Evolutionary conservation across 2,888 invertebrate species (phyloP).

Genomic region (Diarsia brunnea): DNA sequence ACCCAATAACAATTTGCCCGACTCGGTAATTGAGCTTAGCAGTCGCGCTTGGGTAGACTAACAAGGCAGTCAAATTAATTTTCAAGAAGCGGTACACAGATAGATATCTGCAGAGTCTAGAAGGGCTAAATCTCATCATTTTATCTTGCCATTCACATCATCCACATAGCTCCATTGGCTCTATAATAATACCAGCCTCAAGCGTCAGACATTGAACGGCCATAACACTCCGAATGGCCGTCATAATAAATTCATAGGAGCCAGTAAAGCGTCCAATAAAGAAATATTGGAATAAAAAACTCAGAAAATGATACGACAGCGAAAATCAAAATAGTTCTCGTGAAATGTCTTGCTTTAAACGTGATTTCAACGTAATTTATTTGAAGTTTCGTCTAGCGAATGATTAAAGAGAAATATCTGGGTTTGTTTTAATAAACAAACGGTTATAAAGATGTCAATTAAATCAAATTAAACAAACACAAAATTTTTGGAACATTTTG

Average conservation of each 20-base stretch:
- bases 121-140: neutral
- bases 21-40: no score
- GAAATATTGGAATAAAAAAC: constrained; percentile 54
- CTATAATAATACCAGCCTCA: constrained; percentile 38
- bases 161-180: constrained; percentile 22
- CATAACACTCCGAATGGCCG: constrained; percentile 31
- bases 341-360: constrained; percentile 28
- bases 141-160: neutral
- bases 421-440: constrained; percentile 23
- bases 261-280: constrained; percentile 42
- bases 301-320: constrained; percentile 36
- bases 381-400: constrained; percentile 8
- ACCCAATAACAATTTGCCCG: no score
- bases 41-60: no score
- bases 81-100: neutral
- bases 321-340: constrained; percentile 36
- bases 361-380: constrained; percentile 18
- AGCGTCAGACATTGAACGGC: constrained; percentile 50
- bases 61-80: neutral
- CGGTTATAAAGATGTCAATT: neutral
- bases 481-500: neutral
- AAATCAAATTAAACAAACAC: neutral
- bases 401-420: constrained; percentile 37
- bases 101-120: neutral
- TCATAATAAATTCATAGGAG: constrained; percentile 55